A percentile compares a stretch with the other conserved stretches of the same genome.
Evolutionary conservation across 2,113 vertebrate species (phyloP).

Genomic region (Octodon degus): DNA sequence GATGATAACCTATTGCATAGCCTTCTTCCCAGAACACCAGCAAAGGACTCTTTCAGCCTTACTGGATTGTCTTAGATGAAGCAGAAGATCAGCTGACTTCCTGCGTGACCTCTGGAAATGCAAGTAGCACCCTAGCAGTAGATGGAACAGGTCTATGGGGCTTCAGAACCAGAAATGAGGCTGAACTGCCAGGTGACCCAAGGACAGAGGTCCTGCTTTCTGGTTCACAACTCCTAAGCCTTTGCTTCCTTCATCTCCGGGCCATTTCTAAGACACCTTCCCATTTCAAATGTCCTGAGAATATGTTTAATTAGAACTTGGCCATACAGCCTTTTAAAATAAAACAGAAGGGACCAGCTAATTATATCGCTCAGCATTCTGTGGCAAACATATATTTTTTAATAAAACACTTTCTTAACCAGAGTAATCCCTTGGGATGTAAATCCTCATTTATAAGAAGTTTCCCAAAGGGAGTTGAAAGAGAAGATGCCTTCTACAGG

Average conservation of each 20-base stretch:
- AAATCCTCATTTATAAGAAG: slow-evolving; percentile 86
- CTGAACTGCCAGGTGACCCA: fast-evolving
- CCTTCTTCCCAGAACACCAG: not conserved
- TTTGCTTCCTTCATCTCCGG: not conserved
- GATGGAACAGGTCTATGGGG: not conserved
- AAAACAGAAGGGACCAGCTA: slow-evolving; percentile 84
- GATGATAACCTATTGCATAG: not conserved
- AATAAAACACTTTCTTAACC: slow-evolving; percentile 85
- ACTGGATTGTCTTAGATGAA: not conserved
- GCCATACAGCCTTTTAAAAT: slow-evolving; percentile 77
- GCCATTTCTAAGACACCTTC: slow-evolving; percentile 65
- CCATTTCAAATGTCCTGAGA: slow-evolving; percentile 83
- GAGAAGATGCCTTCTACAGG: slow-evolving; percentile 79
- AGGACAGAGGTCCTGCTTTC: not conserved
- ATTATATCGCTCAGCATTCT: slow-evolving; percentile 85
- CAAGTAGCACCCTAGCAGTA: not conserved
- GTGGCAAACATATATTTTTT: slow-evolving; percentile 77
- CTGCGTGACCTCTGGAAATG: not conserved
- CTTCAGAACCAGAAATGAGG: not conserved
- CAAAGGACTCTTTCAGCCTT: no score
- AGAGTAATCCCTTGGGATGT: slow-evolving; percentile 84
- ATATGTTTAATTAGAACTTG: slow-evolving; percentile 87
- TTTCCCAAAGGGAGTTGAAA: slow-evolving; percentile 83
- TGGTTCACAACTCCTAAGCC: not conserved
- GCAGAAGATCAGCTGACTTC: not conserved